Percentiles rank a stretch among this genome's conserved stretches.
These are phyloP conservation scores for Xiphophorus hellerii DNA, from an alignment of 2,113 vertebrate genomes.

Conservation along the genomic window DNA sequence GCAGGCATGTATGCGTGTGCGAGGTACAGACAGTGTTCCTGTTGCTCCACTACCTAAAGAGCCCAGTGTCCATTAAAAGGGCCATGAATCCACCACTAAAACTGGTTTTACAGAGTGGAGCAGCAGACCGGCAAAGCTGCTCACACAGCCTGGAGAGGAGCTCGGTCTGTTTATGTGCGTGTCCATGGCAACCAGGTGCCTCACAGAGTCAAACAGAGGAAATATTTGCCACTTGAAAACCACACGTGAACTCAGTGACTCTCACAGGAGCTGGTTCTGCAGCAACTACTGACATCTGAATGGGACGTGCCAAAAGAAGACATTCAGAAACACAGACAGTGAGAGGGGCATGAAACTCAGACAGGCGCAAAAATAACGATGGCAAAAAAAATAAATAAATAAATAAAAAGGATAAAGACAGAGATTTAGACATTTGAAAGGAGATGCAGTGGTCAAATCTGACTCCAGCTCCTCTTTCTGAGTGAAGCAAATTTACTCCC, in stretches of 20 bases:
- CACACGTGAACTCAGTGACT: slow-evolving; percentile 60
- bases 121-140: slow-evolving; percentile 49
- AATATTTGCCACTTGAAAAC: slow-evolving; percentile 49
- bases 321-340: slow-evolving; percentile 27
- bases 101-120: slow-evolving; percentile 72
- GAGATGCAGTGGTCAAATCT: slow-evolving; percentile 26
- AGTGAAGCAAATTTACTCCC: slow-evolving; percentile 11
- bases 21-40: slow-evolving; percentile 25
- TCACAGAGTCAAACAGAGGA: slow-evolving; percentile 39
- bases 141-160: slow-evolving; percentile 31
- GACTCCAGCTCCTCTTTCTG: slow-evolving; percentile 41
- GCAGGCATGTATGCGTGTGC: slow-evolving; percentile 41
- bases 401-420: not conserved
- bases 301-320: slow-evolving; percentile 36
- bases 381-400: not conserved
- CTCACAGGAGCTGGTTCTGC: slow-evolving; percentile 29
- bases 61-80: slow-evolving; percentile 73
- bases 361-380: not conserved
- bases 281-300: slow-evolving; percentile 23
- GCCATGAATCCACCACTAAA: slow-evolving; percentile 74
- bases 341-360: not conserved
- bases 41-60: slow-evolving; percentile 47
- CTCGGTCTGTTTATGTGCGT: slow-evolving; percentile 30
- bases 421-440: slow-evolving; percentile 19
- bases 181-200: slow-evolving; percentile 65